These are phyloP conservation scores for Fistularia commersonii DNA, from an alignment of 2,797 vertebrate species.

Conservation along the genomic window DNA sequence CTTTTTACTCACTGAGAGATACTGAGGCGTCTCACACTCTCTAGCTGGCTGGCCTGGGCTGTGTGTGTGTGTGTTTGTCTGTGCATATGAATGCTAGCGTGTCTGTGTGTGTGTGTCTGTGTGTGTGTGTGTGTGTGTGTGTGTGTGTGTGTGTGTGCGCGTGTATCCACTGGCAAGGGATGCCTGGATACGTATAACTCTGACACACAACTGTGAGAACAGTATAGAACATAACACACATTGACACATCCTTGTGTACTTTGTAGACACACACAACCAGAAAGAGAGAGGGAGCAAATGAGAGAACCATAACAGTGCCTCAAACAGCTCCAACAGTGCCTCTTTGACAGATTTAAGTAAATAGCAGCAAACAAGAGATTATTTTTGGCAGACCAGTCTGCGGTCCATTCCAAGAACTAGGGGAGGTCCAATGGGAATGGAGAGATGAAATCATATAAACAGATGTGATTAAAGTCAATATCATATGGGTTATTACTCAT, in stretches of 20 bases:
- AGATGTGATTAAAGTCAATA: constrained; percentile 78
- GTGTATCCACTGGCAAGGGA: constrained; percentile 29
- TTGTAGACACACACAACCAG: constrained; percentile 35
- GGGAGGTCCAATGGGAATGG: constrained; percentile 65
- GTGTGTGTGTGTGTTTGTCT: too few species aligned
- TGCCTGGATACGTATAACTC: constrained; percentile 49
- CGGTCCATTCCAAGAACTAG: constrained; percentile 70
- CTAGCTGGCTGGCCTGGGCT: constrained; percentile 46
- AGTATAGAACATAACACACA: constrained; percentile 58
- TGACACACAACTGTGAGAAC: constrained; percentile 58
- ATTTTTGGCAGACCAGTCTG: constrained; percentile 69
- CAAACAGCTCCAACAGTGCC: constrained; percentile 63
- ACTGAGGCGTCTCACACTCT: constrained; percentile 62
- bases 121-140: too few species aligned
- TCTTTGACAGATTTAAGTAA: constrained; percentile 77
- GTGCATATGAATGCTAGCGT: too few species aligned
- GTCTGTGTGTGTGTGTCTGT: too few species aligned
- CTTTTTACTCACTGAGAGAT: constrained; percentile 62
- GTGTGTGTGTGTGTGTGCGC: constrained; percentile 5
- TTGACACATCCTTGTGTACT: constrained; percentile 41
- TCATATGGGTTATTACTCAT: constrained; percentile 71
- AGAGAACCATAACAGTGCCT: constrained; percentile 59
- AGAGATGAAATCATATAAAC: constrained; percentile 74
- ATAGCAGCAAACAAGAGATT: constrained; percentile 77
- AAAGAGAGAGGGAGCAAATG: constrained; percentile 42